A percentile compares a stretch with the other conserved stretches of the same genome.
These are phyloP conservation scores for Sepioteuthis lessoniana DNA, from an alignment of 2,888 invertebrate species.

Conservation along the genomic window DNA sequence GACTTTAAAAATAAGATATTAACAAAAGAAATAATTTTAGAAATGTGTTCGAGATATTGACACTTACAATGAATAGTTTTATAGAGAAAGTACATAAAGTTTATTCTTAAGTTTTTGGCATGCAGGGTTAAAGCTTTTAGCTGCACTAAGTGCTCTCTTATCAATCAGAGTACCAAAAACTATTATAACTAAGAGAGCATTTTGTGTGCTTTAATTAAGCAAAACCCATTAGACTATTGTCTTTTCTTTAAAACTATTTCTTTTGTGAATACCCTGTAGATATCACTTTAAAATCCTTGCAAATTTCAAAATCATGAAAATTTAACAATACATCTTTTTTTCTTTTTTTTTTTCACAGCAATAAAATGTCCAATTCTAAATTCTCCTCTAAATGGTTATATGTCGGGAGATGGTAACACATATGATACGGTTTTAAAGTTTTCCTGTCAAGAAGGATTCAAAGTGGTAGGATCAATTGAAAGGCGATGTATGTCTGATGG, in stretches of 20 bases:
- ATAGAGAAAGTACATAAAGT: too few relatives aligned
- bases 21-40: too few relatives aligned
- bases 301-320: not conserved
- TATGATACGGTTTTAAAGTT: constrained; percentile 97
- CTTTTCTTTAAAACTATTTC: not conserved
- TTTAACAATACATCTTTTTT: not conserved
- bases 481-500: constrained; percentile 94
- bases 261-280: not conserved
- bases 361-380: constrained; percentile 94
- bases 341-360: constrained; percentile 77
- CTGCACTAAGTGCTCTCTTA: too few relatives aligned
- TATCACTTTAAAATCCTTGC: not conserved
- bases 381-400: constrained; percentile 92
- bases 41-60: too few relatives aligned
- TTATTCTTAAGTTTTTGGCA: too few relatives aligned
- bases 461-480: constrained; percentile 90
- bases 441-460: constrained; percentile 95
- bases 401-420: constrained; percentile 91
- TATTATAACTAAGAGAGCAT: too few relatives aligned
- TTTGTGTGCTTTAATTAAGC: too few relatives aligned
- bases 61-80: too few relatives aligned
- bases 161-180: too few relatives aligned
- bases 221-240: too few relatives aligned
- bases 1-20: too few relatives aligned
- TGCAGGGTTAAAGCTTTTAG: too few relatives aligned